Evolutionary conservation across 2,797 vertebrate genomes (phyloP).

Genomic region (Rhynchotus rufescens): DNA sequence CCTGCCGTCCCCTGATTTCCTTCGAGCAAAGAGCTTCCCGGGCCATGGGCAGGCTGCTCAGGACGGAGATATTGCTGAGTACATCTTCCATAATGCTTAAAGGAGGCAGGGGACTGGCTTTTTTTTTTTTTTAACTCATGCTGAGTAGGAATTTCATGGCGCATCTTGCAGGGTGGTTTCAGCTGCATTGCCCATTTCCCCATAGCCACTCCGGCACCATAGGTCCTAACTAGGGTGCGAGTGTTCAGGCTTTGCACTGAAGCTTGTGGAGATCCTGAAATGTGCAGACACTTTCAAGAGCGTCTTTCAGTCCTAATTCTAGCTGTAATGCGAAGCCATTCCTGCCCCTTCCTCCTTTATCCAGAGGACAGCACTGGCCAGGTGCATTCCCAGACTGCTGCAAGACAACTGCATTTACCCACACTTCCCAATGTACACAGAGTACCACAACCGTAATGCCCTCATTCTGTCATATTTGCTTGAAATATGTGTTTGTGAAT

Average conservation of each 20-base stretch:
- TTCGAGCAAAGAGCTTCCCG: not conserved
- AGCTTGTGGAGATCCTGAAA: not conserved
- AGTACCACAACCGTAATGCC: conserved; percentile 41
- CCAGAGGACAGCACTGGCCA: not conserved
- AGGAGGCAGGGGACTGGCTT: not conserved
- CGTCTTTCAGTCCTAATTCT: not conserved
- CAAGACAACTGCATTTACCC: conserved; percentile 38
- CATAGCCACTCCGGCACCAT: fast-evolving
- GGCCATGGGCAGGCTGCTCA: not conserved
- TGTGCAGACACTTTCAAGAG: not conserved
- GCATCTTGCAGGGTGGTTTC: fast-evolving
- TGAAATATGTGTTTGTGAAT: conserved; percentile 62
- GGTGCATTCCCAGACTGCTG: conserved; percentile 7
- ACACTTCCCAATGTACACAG: conserved; percentile 5
- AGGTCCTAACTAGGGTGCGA: fast-evolving
- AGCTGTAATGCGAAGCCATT: not conserved
- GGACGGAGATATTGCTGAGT: not conserved
- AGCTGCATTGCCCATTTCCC: no score
- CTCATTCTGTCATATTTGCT: conserved; percentile 74
- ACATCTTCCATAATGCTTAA: not conserved
- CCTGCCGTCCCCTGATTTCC: not conserved
- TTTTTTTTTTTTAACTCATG: not conserved
- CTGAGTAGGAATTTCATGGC: not conserved
- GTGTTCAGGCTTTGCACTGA: not conserved
- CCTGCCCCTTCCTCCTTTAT: not conserved